Evolutionary conservation across 2,888 invertebrate genomes (phyloP).

Genomic region (Blera fallax): DNA sequence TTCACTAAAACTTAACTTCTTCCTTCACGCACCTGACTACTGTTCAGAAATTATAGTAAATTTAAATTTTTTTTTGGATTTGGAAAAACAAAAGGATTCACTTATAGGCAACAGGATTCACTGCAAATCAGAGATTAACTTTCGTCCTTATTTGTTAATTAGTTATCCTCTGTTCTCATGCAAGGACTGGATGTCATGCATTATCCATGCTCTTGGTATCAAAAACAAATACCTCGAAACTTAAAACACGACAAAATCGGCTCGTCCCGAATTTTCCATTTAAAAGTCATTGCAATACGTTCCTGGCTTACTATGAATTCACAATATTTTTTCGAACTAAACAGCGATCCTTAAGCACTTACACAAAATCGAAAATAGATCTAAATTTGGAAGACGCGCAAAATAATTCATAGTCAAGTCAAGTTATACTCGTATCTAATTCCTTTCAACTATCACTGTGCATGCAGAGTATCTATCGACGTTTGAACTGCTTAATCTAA

Average conservation of each 20-base stretch:
- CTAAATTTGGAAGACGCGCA: conserved; percentile 41
- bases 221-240: conserved; percentile 71
- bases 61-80: background rate
- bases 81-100: too few species aligned
- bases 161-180: conserved; percentile 1
- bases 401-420: conserved; percentile 36
- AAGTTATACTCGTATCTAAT: background rate
- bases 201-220: background rate
- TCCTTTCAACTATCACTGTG: background rate
- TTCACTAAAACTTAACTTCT: background rate
- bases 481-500: conserved; percentile 54
- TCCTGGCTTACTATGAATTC: background rate
- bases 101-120: conserved; percentile 7
- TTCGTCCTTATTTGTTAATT: background rate
- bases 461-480: conserved; percentile 5
- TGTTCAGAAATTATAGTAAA: background rate
- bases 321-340: background rate
- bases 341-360: conserved; percentile 21
- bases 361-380: conserved; percentile 53
- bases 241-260: conserved; percentile 72
- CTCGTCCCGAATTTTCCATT: conserved; percentile 67
- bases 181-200: conserved; percentile 37
- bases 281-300: conserved; percentile 64
- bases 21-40: background rate
- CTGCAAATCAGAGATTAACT: background rate